These are phyloP conservation scores for Graptemys geographica DNA, from an alignment of 2,797 vertebrate species.

Conservation along the genomic window DNA sequence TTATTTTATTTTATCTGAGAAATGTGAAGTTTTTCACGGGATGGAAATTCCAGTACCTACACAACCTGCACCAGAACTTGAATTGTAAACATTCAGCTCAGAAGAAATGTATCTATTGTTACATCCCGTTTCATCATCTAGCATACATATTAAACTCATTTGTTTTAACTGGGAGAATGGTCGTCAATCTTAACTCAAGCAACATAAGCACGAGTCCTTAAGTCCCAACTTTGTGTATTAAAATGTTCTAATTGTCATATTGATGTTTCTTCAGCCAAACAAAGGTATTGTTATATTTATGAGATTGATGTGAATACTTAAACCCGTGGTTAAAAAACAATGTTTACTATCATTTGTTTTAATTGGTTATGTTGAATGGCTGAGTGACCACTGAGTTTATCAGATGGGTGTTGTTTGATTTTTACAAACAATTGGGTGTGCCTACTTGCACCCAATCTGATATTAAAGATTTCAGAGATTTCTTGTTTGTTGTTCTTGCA, in stretches of 20 bases:
- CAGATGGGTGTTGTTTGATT: neutral
- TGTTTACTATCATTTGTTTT: neutral
- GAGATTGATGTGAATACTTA: neutral
- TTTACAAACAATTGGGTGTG: neutral
- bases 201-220: neutral
- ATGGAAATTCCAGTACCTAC: neutral
- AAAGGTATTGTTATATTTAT: neutral
- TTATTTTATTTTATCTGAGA: neutral
- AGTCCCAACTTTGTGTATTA: neutral
- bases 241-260: neutral
- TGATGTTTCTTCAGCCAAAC: neutral
- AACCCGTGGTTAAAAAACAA: neutral
- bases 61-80: neutral
- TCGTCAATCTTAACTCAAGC: neutral
- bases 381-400: neutral
- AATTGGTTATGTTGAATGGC: neutral
- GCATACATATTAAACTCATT: neutral
- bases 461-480: neutral
- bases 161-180: neutral
- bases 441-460: neutral
- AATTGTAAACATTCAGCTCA: neutral
- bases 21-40: neutral
- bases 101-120: neutral
- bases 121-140: neutral
- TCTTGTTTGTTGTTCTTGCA: neutral